These are phyloP conservation scores for Rhabdophis nuchalis DNA, from an alignment of 2,797 vertebrate genomes.

Conservation along the genomic window DNA sequence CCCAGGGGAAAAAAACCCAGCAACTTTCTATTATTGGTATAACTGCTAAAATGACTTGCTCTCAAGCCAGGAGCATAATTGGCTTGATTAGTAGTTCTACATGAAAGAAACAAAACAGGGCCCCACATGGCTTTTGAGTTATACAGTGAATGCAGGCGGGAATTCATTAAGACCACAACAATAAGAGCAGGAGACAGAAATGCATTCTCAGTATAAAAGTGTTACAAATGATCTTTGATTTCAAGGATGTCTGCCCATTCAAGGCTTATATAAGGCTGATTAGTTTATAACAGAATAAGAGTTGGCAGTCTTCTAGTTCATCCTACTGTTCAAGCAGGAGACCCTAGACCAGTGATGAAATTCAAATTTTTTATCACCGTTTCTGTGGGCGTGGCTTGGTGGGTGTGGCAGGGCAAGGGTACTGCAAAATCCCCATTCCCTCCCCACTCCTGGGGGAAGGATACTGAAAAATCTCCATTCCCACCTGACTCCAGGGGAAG, in stretches of 20 bases:
- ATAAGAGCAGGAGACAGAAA: constrained; percentile 22
- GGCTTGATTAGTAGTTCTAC: constrained; percentile 58
- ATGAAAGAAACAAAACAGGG: constrained; percentile 50
- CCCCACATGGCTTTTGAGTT: constrained; percentile 45
- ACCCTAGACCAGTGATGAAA: too few species aligned
- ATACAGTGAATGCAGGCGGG: constrained; percentile 38
- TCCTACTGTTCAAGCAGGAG: too few species aligned
- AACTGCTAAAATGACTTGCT: constrained; percentile 60
- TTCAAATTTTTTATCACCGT: too few species aligned
- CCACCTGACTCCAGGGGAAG: too few species aligned
- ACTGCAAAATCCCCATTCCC: too few species aligned
- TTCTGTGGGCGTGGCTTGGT: too few species aligned
- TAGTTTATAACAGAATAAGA: background rate
- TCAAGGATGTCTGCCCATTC: background rate
- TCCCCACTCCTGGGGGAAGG: too few species aligned
- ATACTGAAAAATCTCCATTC: too few species aligned
- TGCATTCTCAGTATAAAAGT: background rate
- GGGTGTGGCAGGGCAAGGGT: too few species aligned
- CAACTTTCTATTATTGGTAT: constrained; percentile 51
- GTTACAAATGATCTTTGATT: constrained; percentile 21
- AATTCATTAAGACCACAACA: constrained; percentile 39
- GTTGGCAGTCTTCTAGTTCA: too few species aligned
- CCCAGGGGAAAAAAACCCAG: constrained; percentile 58
- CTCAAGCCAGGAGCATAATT: constrained; percentile 46
- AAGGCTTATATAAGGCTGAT: background rate